Conservation (phyloP, 2,113 vertebrate species). For the Eonycteris spelaea region DNA sequence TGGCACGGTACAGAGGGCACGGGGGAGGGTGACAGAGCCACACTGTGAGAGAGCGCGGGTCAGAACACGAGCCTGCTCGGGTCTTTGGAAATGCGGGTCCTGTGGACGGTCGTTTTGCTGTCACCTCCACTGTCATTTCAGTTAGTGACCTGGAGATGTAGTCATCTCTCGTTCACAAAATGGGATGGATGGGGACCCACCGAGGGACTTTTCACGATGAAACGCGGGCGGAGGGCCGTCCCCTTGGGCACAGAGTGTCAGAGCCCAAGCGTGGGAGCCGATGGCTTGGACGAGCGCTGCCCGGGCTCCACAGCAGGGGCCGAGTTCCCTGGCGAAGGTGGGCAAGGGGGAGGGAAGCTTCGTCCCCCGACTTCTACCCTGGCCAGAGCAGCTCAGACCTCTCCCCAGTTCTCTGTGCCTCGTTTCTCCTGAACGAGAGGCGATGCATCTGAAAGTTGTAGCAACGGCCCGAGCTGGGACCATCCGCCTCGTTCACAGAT, state of each 20-base stretch:
- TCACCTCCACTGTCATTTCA: fast-evolving
- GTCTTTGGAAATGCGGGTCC: fast-evolving
- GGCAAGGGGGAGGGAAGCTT: background rate
- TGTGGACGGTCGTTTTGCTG: background rate
- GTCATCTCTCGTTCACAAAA: background rate
- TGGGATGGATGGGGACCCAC: background rate
- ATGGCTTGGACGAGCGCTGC: too few species aligned
- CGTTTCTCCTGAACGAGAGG: background rate
- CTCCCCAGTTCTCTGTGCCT: background rate
- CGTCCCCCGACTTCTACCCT: fast-evolving
- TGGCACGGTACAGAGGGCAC: too few species aligned
- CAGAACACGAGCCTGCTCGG: background rate
- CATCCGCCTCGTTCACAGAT: background rate
- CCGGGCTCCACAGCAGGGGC: fast-evolving
- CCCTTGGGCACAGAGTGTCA: background rate
- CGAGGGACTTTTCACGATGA: background rate
- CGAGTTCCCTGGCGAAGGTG: fast-evolving
- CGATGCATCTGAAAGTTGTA: fast-evolving
- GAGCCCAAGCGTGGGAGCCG: fast-evolving
- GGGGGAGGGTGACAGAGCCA: too few species aligned
- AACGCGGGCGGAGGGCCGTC: background rate
- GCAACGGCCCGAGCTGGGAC: fast-evolving
- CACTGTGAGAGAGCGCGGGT: fast-evolving
- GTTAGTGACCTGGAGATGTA: background rate
- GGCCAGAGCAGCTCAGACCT: background rate